These are phyloP conservation scores for Chouioia cunea DNA, from an alignment of 2,888 invertebrate genomes.

Conservation along the genomic window DNA sequence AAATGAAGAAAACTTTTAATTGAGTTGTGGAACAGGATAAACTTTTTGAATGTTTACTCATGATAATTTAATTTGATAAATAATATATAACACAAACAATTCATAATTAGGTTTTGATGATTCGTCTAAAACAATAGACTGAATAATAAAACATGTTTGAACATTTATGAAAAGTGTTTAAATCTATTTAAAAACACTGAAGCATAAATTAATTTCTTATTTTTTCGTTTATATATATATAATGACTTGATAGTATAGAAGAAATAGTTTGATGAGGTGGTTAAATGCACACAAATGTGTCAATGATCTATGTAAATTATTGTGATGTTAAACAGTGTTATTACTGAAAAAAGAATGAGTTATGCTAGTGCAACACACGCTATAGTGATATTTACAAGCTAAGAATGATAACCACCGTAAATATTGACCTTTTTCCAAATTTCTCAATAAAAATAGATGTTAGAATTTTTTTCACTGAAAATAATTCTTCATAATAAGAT, in stretches of 20 bases:
- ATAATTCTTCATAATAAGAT: slow-evolving; percentile 24
- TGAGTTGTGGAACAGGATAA: neutral
- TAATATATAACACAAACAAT: too few species aligned
- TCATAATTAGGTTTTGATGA: too few species aligned
- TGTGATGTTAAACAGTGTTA: slow-evolving; percentile 34
- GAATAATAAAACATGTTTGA: too few species aligned
- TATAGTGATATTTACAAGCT: too few species aligned
- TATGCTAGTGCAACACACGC: slow-evolving; percentile 16
- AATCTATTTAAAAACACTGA: neutral
- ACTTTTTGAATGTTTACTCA: neutral
- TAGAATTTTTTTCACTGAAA: slow-evolving; percentile 25
- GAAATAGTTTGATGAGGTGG: slow-evolving; percentile 8
- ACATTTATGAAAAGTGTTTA: too few species aligned
- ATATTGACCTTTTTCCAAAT: slow-evolving; percentile 27
- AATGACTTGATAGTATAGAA: neutral
- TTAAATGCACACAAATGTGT: slow-evolving; percentile 29
- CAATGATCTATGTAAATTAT: slow-evolving; percentile 50
- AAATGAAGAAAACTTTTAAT: too few species aligned
- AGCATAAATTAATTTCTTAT: neutral
- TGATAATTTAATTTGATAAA: too few species aligned
- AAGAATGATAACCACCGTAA: slow-evolving; percentile 45
- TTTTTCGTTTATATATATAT: too few species aligned
- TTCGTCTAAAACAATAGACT: too few species aligned
- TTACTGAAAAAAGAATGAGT: slow-evolving; percentile 18
- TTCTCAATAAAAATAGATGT: slow-evolving; percentile 5